Conservation (phyloP, 1,140 invertebrate genomes). For the Heliconius hermathena region DNA sequence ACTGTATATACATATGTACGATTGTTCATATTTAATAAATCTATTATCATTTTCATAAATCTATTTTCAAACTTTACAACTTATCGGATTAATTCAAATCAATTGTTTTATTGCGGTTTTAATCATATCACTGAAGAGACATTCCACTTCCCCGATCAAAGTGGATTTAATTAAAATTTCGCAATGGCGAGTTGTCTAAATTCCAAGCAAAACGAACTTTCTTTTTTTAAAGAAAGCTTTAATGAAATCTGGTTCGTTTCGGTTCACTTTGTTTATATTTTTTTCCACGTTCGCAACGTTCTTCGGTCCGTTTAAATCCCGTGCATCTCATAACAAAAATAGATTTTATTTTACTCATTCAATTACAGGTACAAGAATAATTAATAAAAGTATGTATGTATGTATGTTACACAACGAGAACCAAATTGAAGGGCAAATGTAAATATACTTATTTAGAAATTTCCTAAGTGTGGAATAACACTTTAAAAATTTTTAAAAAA, state of each 20-base stretch:
- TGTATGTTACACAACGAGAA: background rate
- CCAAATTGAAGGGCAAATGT: background rate
- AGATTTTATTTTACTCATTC: background rate
- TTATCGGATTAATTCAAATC: slow-evolving; percentile 27
- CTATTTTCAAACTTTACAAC: background rate
- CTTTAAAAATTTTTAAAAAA: too few species aligned
- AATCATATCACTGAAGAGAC: slow-evolving; percentile 66
- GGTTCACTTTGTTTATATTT: slow-evolving; percentile 31
- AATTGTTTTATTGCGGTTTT: slow-evolving; percentile 66
- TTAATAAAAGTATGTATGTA: background rate
- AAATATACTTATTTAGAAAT: background rate
- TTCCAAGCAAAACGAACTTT: slow-evolving; percentile 62
- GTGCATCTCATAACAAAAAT: slow-evolving; percentile 18
- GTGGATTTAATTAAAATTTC: slow-evolving; percentile 74
- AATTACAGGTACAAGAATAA: background rate
- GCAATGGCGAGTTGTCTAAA: slow-evolving; percentile 70
- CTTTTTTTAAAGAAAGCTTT: slow-evolving; percentile 63
- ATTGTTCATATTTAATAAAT: background rate
- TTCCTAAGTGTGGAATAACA: too few species aligned
- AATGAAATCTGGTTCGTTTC: slow-evolving; percentile 65
- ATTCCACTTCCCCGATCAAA: slow-evolving; percentile 72
- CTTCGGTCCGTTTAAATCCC: slow-evolving; percentile 25
- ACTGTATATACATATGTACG: background rate
- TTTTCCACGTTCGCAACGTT: slow-evolving; percentile 19
- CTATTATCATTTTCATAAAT: background rate